Evolutionary conservation across 2,888 invertebrate species (phyloP).

Genomic region (Didymodactylos carnosus): DNA sequence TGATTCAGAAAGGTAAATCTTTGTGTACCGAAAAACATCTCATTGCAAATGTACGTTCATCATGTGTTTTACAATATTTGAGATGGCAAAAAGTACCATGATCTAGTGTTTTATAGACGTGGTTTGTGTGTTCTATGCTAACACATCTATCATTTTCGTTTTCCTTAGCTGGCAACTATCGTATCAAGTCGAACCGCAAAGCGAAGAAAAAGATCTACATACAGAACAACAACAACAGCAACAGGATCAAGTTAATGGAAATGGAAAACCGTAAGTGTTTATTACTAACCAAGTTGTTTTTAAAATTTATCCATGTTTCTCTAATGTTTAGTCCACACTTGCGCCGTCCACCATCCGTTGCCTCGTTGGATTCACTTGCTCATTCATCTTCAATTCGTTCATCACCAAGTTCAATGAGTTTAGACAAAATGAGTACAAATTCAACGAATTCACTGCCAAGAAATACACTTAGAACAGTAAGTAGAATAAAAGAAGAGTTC

Average conservation of each 20-base stretch:
- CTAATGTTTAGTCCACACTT: neutral
- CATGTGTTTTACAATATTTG: too few species aligned
- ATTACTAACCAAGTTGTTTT: neutral
- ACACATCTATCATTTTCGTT: neutral
- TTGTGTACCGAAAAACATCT: too few species aligned
- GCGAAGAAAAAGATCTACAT: neutral
- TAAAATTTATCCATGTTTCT: neutral
- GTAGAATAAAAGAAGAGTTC: too few species aligned
- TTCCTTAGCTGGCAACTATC: neutral
- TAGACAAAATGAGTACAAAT: neutral
- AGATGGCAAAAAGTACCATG: too few species aligned
- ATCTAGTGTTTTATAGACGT: too few species aligned
- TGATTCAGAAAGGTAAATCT: neutral
- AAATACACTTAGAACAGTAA: neutral
- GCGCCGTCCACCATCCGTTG: neutral
- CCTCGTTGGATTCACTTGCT: neutral
- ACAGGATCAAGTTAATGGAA: neutral
- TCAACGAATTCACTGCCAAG: neutral
- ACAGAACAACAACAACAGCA: neutral
- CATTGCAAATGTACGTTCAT: too few species aligned
- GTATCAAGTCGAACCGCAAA: neutral
- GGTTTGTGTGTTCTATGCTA: too few species aligned
- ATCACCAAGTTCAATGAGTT: neutral
- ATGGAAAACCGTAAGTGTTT: neutral
- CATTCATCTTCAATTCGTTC: neutral